A percentile compares a stretch with the other conserved stretches of the same genome.
phyloP scores from a whole-genome alignment of 2,113 vertebrate genomes.

The Microtus pennsylvanicus region DNA sequence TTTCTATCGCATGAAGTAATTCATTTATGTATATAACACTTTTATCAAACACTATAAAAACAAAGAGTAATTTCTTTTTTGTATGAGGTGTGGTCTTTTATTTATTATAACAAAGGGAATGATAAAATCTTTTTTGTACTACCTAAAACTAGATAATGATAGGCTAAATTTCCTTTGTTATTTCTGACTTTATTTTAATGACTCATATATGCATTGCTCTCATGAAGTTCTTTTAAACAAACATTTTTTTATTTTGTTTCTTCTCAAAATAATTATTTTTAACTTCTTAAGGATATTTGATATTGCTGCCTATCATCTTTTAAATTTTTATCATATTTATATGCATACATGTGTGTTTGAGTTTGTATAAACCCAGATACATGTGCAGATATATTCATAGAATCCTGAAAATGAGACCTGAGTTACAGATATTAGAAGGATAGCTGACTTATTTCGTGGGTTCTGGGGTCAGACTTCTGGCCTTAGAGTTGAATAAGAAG shows the following conservation, averaged over 20 bases:
- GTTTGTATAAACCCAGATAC: neutral
- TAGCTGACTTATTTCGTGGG: neutral
- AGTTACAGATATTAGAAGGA: neutral
- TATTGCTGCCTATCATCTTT: neutral
- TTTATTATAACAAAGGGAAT: neutral
- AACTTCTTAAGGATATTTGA: neutral
- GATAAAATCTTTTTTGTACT: neutral
- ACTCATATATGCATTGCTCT: neutral
- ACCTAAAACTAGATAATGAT: neutral
- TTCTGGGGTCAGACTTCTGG: neutral
- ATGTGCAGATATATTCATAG: neutral
- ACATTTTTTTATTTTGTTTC: neutral
- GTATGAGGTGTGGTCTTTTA: neutral
- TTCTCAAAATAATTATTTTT: neutral
- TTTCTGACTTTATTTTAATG: neutral
- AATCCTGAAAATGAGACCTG: neutral
- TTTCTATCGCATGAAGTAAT: neutral
- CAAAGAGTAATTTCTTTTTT: neutral
- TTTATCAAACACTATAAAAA: neutral
- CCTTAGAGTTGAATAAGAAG: neutral
- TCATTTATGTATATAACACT: neutral
- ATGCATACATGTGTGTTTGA: neutral
- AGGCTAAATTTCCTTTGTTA: neutral
- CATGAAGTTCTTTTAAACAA: constrained; percentile 12
- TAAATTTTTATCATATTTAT: neutral